Evolutionary conservation across 2,888 invertebrate genomes (phyloP).

Genomic region (Branchipolynoe longqiensis): DNA sequence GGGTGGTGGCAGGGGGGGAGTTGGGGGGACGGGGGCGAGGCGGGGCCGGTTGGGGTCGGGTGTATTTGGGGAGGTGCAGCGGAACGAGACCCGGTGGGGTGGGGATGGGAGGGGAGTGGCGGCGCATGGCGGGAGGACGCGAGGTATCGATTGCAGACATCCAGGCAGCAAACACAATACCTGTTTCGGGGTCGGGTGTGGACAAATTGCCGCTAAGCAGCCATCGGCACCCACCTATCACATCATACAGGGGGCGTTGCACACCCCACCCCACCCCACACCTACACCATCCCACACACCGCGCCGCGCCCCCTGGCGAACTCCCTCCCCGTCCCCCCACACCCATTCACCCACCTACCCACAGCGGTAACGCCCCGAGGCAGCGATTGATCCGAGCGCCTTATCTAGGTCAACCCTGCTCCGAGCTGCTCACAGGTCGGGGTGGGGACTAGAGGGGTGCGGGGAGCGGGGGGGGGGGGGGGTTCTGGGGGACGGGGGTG

Average conservation of each 20-base stretch:
- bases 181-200: slow-evolving; percentile 25
- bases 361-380: background rate
- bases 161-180: slow-evolving; percentile 38
- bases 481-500: no score
- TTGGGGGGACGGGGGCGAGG: background rate
- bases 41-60: no score
- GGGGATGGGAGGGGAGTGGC: no score
- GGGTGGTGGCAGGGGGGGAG: background rate
- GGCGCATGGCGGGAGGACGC: background rate
- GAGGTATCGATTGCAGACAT: background rate
- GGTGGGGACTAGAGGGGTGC: no score
- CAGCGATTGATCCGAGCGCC: slow-evolving; percentile 6
- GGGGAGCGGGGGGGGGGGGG: no score
- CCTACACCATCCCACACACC: background rate
- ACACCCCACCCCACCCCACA: background rate
- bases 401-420: slow-evolving; percentile 39
- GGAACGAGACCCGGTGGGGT: no score
- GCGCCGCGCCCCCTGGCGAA: background rate
- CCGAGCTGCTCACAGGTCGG: slow-evolving; percentile 12
- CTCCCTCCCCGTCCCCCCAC: background rate
- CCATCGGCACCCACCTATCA: slow-evolving; percentile 38
- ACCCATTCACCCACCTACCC: background rate
- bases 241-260: background rate
- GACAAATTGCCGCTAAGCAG: slow-evolving; percentile 48
- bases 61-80: no score